Conservation (phyloP, 37 sponge, comb jelly and placozoan genomes). For the Haliclona indistincta region DNA sequence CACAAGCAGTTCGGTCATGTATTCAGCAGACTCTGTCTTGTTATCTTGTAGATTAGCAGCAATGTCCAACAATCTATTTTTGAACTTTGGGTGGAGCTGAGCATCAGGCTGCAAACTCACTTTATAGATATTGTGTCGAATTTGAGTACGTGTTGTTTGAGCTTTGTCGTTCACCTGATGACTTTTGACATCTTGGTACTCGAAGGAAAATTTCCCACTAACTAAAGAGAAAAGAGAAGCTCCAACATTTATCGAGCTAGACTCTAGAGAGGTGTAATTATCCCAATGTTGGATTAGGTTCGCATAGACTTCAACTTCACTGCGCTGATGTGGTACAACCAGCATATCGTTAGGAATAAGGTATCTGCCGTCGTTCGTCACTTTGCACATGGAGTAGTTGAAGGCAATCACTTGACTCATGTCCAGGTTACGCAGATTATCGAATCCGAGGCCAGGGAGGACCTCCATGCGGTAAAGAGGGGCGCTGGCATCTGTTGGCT, state of each 20-base stretch:
- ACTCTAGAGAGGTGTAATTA: constrained; percentile 51
- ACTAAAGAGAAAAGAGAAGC: constrained; percentile 37
- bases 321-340: constrained; percentile 53
- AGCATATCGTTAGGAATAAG: constrained; percentile 60
- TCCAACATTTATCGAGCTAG: constrained; percentile 51
- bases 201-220: constrained; percentile 61
- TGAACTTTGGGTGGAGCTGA: constrained; percentile 51
- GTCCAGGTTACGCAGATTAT: constrained; percentile 72
- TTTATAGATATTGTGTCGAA: constrained; percentile 46
- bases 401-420: constrained; percentile 50
- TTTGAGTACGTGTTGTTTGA: constrained; percentile 47
- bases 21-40: constrained; percentile 45
- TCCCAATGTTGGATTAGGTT: constrained; percentile 57
- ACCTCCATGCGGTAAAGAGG: constrained; percentile 67
- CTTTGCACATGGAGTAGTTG: constrained; percentile 62
- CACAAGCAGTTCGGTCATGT: constrained; percentile 65
- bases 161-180: constrained; percentile 43
- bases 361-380: constrained; percentile 66
- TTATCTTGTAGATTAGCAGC: constrained; percentile 69
- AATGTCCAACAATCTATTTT: constrained; percentile 60
- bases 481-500: constrained; percentile 2
- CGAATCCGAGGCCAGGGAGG: constrained; percentile 76
- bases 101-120: constrained; percentile 43
- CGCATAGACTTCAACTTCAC: constrained; percentile 47
- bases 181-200: constrained; percentile 37